Evolutionary conservation across 2,888 invertebrate species (phyloP).

Genomic region (Marasmarcha lunaedactyla): DNA sequence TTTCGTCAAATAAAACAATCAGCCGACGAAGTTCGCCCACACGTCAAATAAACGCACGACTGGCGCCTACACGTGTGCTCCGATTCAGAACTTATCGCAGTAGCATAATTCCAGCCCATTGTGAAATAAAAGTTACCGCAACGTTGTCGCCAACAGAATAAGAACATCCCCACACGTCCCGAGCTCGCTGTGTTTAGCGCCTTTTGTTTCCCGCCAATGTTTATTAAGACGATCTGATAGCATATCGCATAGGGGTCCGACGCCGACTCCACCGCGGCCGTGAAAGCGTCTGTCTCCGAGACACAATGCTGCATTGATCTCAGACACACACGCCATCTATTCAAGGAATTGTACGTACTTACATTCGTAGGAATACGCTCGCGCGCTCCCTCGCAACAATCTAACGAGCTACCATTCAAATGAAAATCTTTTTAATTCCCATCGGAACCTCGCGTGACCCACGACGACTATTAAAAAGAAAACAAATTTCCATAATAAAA

Average conservation of each 20-base stretch:
- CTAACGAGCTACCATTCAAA: slow-evolving; percentile 44
- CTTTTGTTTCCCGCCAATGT: slow-evolving; percentile 61
- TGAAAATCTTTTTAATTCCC: slow-evolving; percentile 44
- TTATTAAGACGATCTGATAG: slow-evolving; percentile 68
- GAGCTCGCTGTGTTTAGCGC: slow-evolving; percentile 34
- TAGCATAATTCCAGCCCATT: not conserved
- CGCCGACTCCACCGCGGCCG: slow-evolving; percentile 51
- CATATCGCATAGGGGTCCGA: slow-evolving; percentile 50
- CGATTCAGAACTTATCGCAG: not conserved
- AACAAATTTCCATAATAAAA: slow-evolving; percentile 65
- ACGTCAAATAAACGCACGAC: too few relatives aligned
- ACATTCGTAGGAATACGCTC: too few relatives aligned
- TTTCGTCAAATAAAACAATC: too few relatives aligned
- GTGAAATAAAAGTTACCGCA: not conserved
- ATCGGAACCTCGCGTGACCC: slow-evolving; percentile 43
- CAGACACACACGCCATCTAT: slow-evolving; percentile 15
- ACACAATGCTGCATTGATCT: slow-evolving; percentile 53
- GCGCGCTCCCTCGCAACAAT: slow-evolving; percentile 23
- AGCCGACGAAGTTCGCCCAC: too few relatives aligned
- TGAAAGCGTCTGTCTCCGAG: slow-evolving; percentile 30
- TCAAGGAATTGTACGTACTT: not conserved
- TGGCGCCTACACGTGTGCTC: not conserved
- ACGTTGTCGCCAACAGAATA: not conserved
- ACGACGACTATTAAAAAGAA: slow-evolving; percentile 56
- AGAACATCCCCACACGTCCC: not conserved